Percentiles rank a stretch among this genome's conserved stretches.
Evolutionary conservation across 1,140 invertebrate genomes (phyloP).

Genomic region (Bombus difficillimus): DNA sequence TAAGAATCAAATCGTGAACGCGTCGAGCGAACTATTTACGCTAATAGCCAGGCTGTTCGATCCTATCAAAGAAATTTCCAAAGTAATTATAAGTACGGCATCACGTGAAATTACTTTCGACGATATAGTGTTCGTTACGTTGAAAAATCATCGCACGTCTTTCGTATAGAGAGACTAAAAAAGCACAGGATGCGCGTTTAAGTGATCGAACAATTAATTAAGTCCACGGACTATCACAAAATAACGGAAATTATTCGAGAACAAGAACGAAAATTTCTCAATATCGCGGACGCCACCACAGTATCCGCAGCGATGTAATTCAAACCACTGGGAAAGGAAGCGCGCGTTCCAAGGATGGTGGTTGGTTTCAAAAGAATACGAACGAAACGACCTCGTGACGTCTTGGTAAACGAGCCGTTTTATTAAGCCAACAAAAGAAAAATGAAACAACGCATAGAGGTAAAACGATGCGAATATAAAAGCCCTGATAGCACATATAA

Average conservation of each 20-base stretch:
- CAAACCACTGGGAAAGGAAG: conserved; percentile 1
- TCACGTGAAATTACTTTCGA: conserved; percentile 2
- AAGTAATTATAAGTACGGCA: conserved; percentile 37
- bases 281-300: conserved; percentile 15
- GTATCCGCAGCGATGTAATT: conserved; percentile 29
- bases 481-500: not conserved
- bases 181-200: too few species aligned
- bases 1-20: too few species aligned
- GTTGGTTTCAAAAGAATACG: not conserved
- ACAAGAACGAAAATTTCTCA: conserved; percentile 30
- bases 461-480: not conserved
- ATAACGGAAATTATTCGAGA: conserved; percentile 43
- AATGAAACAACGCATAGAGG: too few species aligned
- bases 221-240: conserved; percentile 42
- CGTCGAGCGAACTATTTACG: too few species aligned
- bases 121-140: not conserved
- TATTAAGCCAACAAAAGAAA: too few species aligned
- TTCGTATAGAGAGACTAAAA: conserved; percentile 3
- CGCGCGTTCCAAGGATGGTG: conserved; percentile 1
- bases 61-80: conserved; percentile 9
- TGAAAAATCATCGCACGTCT: too few species aligned
- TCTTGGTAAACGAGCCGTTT: not conserved
- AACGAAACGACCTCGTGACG: not conserved
- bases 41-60: too few species aligned
- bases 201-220: conserved; percentile 37